A percentile compares a stretch with the other conserved stretches of the same genome.
phyloP scores from a whole-genome alignment of 2,888 invertebrate species.

The Hololepta plana region DNA sequence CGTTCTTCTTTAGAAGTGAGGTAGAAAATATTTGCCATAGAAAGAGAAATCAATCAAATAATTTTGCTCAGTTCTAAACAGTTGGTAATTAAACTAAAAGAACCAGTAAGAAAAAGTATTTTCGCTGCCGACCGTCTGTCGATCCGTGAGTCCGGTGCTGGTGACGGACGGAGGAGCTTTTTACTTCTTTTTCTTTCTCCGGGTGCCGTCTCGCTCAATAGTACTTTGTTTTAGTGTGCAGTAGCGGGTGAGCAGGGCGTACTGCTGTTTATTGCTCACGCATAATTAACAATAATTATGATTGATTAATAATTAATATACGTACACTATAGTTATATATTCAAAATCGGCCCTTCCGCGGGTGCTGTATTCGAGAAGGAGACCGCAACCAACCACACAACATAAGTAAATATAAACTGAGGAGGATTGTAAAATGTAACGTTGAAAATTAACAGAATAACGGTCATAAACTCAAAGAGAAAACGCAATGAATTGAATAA shows the following conservation, averaged over 20 bases:
- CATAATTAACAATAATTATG: too few relatives aligned
- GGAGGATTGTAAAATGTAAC: too few relatives aligned
- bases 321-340: conserved; percentile 20
- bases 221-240: too few relatives aligned
- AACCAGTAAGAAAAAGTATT: too few relatives aligned
- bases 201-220: conserved; percentile 26
- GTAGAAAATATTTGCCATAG: too few relatives aligned
- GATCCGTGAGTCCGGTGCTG: conserved; percentile 25
- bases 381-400: conserved; percentile 38
- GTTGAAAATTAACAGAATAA: conserved; percentile 9
- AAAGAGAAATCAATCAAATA: too few relatives aligned
- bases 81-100: too few relatives aligned
- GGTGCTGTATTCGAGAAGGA: conserved; percentile 72
- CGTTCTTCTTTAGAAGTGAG: too few relatives aligned
- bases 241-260: conserved; percentile 38
- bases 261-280: conserved; percentile 29
- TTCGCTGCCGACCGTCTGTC: conserved; percentile 12
- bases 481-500: conserved; percentile 15
- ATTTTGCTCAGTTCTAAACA: too few relatives aligned
- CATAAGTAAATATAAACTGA: too few relatives aligned
- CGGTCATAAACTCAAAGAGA: conserved; percentile 12
- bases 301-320: conserved; percentile 15
- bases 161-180: too few relatives aligned
- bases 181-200: conserved; percentile 21
- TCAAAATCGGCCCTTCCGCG: conserved; percentile 66